Evolutionary conservation across 2,113 vertebrate species (phyloP).

Genomic region (Balaenoptera acutorostrata): DNA sequence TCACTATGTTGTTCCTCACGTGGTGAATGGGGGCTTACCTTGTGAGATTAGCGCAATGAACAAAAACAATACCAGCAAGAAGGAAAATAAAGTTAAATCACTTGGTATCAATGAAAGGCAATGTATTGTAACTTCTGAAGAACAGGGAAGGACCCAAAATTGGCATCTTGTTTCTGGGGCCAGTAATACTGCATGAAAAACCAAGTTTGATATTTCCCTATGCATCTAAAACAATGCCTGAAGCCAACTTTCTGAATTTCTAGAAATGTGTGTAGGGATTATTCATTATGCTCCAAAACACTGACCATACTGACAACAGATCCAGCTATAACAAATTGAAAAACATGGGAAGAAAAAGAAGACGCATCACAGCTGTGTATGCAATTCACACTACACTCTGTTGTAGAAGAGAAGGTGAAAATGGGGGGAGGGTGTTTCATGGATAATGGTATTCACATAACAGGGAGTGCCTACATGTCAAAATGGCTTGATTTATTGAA

Average conservation of each 20-base stretch:
- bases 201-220: neutral
- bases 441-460: neutral
- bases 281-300: neutral
- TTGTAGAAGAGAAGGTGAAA: neutral
- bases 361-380: neutral
- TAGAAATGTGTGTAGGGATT: neutral
- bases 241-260: neutral
- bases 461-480: neutral
- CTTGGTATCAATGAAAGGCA: neutral
- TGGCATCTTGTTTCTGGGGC: neutral
- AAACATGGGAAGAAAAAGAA: neutral
- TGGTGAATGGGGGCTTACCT: neutral
- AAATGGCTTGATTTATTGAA: neutral
- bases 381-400: neutral
- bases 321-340: neutral
- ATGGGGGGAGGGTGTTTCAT: fast-evolving
- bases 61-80: neutral
- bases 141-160: neutral
- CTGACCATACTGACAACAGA: neutral
- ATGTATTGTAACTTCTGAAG: neutral
- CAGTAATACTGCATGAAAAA: neutral
- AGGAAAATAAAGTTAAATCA: neutral
- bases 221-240: neutral
- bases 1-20: neutral
- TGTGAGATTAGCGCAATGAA: neutral